Conservation (phyloP, 2,888 invertebrate species). For the Pantelozetes paolii region DNA sequence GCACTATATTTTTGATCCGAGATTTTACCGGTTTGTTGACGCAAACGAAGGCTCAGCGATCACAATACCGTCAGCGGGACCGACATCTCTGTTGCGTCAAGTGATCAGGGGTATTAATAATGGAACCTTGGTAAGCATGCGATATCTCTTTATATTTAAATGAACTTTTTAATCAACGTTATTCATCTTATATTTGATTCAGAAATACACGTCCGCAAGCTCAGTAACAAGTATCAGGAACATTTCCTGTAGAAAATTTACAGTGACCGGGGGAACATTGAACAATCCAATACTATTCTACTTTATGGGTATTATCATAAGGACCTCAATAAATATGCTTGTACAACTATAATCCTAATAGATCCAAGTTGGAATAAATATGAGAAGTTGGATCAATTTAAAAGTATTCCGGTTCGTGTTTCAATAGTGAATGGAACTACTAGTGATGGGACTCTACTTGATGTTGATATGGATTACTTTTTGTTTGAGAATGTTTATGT, state of each 20-base stretch:
- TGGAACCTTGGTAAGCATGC: not conserved
- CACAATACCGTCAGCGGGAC: not conserved
- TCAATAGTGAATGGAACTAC: not conserved
- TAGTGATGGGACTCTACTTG: not conserved
- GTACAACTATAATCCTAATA: not conserved
- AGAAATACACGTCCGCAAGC: not conserved
- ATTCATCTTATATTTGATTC: not conserved
- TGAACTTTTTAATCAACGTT: not conserved
- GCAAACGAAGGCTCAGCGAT: not conserved
- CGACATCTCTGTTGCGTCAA: not conserved
- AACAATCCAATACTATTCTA: not conserved
- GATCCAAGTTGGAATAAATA: not conserved
- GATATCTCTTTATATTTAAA: too few relatives aligned
- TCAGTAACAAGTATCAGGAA: not conserved
- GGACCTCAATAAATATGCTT: too few relatives aligned
- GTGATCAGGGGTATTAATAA: not conserved
- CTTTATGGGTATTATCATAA: not conserved
- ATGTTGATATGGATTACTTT: constrained; percentile 3
- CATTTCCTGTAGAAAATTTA: not conserved
- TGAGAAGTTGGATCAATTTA: not conserved
- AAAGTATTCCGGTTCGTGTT: not conserved
- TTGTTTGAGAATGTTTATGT: not conserved
- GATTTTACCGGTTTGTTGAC: not conserved
- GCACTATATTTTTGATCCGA: not conserved
- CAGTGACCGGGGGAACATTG: not conserved